Percentiles rank a stretch among this genome's conserved stretches.
Evolutionary conservation across 2,797 vertebrate genomes (phyloP).

Genomic region (Oophaga sylvatica): DNA sequence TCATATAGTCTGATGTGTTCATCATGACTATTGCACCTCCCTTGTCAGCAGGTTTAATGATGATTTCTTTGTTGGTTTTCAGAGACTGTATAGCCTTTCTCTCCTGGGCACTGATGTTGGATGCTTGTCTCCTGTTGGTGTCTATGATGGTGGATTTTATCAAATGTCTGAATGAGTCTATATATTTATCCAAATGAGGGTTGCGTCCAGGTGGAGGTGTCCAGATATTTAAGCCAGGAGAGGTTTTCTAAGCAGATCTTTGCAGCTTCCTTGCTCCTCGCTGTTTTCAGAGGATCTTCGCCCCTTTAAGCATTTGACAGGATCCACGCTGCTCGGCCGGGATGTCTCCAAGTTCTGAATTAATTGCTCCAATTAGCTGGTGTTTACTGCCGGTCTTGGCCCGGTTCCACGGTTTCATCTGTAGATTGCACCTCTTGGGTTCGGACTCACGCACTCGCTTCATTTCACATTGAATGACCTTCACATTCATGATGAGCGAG

Average conservation of each 20-base stretch:
- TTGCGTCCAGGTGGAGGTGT: too few relatives aligned
- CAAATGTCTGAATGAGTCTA: too few relatives aligned
- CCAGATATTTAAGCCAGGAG: not conserved
- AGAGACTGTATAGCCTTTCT: too few relatives aligned
- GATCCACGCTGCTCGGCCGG: constrained; percentile 29
- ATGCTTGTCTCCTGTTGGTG: too few relatives aligned
- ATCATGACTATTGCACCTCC: too few relatives aligned
- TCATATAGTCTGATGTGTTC: too few relatives aligned
- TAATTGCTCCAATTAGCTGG: constrained; percentile 60
- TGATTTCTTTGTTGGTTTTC: too few relatives aligned
- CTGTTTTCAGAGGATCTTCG: constrained; percentile 42
- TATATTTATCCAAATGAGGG: too few relatives aligned
- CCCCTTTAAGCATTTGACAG: constrained; percentile 47
- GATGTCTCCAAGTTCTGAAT: constrained; percentile 45
- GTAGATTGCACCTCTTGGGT: constrained; percentile 38
- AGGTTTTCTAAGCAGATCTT: not conserved
- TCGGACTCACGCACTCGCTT: not conserved
- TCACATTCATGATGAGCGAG: constrained; percentile 4
- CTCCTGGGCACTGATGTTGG: too few relatives aligned
- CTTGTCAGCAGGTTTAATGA: too few relatives aligned
- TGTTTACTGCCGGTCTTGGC: constrained; percentile 60
- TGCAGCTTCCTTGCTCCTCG: constrained; percentile 6
- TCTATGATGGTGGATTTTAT: too few relatives aligned
- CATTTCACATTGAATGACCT: constrained; percentile 37
- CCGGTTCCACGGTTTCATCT: constrained; percentile 36